phyloP scores from a whole-genome alignment of 1,140 invertebrate genomes.

The Homarus americanus region DNA sequence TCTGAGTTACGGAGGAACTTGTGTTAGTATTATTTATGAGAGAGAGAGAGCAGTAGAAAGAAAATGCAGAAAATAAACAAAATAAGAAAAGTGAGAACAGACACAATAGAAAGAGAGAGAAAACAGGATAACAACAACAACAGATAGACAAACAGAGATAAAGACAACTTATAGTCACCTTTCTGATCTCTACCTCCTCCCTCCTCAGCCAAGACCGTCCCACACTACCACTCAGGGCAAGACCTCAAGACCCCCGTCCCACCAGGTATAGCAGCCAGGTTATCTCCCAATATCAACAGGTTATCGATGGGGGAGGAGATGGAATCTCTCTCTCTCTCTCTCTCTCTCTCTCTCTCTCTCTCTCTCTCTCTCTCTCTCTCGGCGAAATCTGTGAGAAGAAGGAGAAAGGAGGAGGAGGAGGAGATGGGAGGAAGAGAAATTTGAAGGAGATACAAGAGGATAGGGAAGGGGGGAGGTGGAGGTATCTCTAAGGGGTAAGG shows the following conservation, averaged over 20 bases:
- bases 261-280: slow-evolving; percentile 8
- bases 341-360: too few relatives aligned
- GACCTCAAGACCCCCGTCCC: background rate
- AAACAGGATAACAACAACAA: background rate
- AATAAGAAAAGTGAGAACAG: background rate
- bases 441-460: too few relatives aligned
- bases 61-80: background rate
- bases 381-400: slow-evolving; percentile 12
- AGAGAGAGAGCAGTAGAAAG: background rate
- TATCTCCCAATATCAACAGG: slow-evolving; percentile 37
- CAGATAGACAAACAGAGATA: slow-evolving; percentile 21
- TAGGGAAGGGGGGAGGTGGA: background rate
- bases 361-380: background rate
- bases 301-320: background rate
- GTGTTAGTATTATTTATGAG: background rate
- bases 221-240: too few relatives aligned
- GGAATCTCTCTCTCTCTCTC: background rate
- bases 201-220: background rate
- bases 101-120: background rate
- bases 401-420: background rate
- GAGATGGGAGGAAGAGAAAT: background rate
- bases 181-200: background rate
- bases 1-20: background rate
- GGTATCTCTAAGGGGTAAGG: background rate
- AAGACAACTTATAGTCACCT: background rate